Base-by-base conservation (phyloP, 1,140 invertebrate species). In the Drosophila erecta region DNA sequence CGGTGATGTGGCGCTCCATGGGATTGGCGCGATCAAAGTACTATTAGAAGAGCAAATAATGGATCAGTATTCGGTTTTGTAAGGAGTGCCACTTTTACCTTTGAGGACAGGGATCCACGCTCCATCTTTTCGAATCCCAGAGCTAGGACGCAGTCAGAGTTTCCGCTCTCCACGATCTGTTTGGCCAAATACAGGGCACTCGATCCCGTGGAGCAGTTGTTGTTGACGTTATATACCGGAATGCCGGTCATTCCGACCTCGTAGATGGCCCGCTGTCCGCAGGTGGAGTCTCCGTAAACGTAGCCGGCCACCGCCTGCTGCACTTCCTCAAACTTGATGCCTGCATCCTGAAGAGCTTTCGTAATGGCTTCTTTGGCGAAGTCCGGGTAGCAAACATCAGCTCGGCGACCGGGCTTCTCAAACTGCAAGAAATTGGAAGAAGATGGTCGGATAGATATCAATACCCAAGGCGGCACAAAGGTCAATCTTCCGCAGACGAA, bases 81-180 rank as follows among this genome's bases (percentile, higher is more conserved):
- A 17, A 3, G 15, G 17, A 8, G 0, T 2, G 3, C n/a, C n/a
- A n/a, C n/a, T n/a, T n/a, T n/a, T 59, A 95, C 95, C 93, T 96
- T 96, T 0, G 95, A 94, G 15, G 94, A 94, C 2, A 99, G 93
- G 14, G 98, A 98, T 0, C 98, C 99, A 47, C 95, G 94, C 79
- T 98, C 96, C 99, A 99, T 99, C 93, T 99, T 99, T 90, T 99
- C 99, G 93, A 99, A 99, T 4, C 99, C 99, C 46, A 99, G 90
- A 17, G 98, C 98, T 40, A 99, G 92, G 1, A 97, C 96, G 92
- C 98, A 98, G 90, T 99, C 95, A 15, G 95, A 94, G 74, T 95
- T 94, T 11, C 97, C 97, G 98, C 20, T 95, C 93, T 98, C 95
- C 17, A 99, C 93, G 8, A 99, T 94, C 92, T 99, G 97, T 90